Base-by-base conservation (phyloP, 2,888 invertebrate species). In the Harmothoe impar region DNA sequence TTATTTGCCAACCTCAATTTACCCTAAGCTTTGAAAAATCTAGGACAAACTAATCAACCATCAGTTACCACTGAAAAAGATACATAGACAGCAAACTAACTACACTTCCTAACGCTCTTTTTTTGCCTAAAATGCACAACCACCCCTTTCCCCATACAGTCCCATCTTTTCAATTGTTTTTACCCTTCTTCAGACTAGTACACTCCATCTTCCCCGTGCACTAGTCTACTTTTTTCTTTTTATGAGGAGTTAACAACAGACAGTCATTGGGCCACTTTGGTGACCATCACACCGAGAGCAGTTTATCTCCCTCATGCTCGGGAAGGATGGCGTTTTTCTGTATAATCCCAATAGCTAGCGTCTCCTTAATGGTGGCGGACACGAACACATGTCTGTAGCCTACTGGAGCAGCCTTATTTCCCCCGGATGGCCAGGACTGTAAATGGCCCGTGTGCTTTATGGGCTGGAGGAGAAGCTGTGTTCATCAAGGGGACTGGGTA, bases 371-470 rank as follows among this genome's bases (percentile, higher is more conserved):
- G 62, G 62, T 62, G 20, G 23, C 23, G 20, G 23, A n/a, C 62
- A 62, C 62, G 62, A 62, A 62, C n/a, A n/a, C n/a, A 62, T n/a
- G n/a, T 62, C 62, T n/a, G n/a, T 62, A n/a, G 23, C 62, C 62
- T 20, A 62, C 62, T n/a, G 43, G 62, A n/a, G 62, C 62, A 3
- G 23, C n/a, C 62, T 62, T 62, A 62, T 62, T 62, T 62, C n/a
- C 62, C 20, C 43, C 10, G 62, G 20, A n/a, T 62, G 62, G 23
- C 62, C 62, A 62, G 7, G n/a, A 62, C 62, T n/a, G 62, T n/a
- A 62, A 62, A 15, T 62, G 62, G 62, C 62, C 62, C 15, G 62
- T n/a, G n/a, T 62, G 62, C 62, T 62, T 62, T n/a, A 62, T 62
- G 20, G 62, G 23, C 62, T n/a, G 62, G 12, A 62, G 62, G n/a